A percentile compares a stretch with the other conserved stretches of the same genome.
Evolutionary conservation across 2,888 invertebrate species (phyloP).

Genomic region (Dasysyrphus albostriatus): DNA sequence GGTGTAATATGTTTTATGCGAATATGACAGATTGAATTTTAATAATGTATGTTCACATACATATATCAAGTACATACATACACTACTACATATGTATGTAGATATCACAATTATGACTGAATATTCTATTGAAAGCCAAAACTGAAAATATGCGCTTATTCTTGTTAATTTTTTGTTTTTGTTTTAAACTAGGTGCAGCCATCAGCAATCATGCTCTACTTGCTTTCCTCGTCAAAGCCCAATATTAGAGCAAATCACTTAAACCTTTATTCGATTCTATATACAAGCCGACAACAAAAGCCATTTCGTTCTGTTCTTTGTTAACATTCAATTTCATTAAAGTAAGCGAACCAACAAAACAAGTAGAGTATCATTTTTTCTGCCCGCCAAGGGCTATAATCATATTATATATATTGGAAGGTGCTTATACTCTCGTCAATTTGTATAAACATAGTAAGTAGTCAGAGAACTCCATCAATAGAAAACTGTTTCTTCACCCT

Average conservation of each 20-base stretch:
- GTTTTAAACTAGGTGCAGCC: not conserved
- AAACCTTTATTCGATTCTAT: constrained; percentile 20
- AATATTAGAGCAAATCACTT: constrained; percentile 44
- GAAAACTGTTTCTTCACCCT: constrained; percentile 17
- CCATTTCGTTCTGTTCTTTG: constrained; percentile 16
- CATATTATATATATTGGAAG: constrained; percentile 8
- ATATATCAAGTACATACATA: too few relatives aligned
- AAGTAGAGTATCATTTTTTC: constrained; percentile 31
- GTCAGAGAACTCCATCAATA: constrained; percentile 49
- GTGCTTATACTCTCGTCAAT: constrained; percentile 12
- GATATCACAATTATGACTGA: too few relatives aligned
- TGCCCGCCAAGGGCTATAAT: constrained; percentile 51
- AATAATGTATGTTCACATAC: too few relatives aligned
- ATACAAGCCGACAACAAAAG: constrained; percentile 1
- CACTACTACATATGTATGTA: too few relatives aligned
- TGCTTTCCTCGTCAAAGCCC: constrained; percentile 27
- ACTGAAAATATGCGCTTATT: not conserved
- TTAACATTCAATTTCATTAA: constrained; percentile 51
- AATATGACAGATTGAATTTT: too few relatives aligned
- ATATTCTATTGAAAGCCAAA: not conserved
- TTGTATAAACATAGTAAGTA: not conserved
- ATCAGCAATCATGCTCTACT: constrained; percentile 34
- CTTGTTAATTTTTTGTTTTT: not conserved
- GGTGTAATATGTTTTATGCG: too few relatives aligned
- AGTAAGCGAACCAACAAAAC: constrained; percentile 60